Evolutionary conservation across 1,140 invertebrate genomes (phyloP), one percentile per base, ranked within the genome.

Genomic region (Octopus bimaculoides): DNA sequence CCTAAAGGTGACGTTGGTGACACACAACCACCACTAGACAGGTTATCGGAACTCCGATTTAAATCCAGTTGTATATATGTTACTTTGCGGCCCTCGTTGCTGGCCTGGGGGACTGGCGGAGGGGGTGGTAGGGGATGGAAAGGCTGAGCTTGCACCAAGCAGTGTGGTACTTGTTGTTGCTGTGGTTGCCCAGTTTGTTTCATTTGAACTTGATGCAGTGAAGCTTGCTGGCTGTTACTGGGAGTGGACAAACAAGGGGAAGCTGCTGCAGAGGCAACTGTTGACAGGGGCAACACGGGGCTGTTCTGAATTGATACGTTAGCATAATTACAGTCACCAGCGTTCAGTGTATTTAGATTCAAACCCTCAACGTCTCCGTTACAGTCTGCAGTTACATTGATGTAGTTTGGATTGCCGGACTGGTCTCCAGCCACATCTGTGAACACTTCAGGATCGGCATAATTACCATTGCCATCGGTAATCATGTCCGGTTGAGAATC

Each of bases 61-160:
- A 95, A 91, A 87, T 96, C 95, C 76, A 96, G 89, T 77, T 94
- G 90, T 9, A 94, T 94, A 89, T 96, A 95, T 88, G 95, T 95
- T 2, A 95, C 92, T 90, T 87, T 83, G 41, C 84, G 53, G 69
- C 77, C 55, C 79, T 54, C 76, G 20, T 77, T 80, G 74, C 66
- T 77, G 10, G 10, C 54, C 14, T 75, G 74, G 77, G 61, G 71
- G 20, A 56, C 66, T 77, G 81, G 83, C 78, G 77, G 76, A 69
- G 75, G 92, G 66, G 54, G 92, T 91, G 79, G 93, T 92, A 79
- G 91, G 92, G 0, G 92, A 78, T 52, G 54, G 56, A 52, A 54
- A 20, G 69, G 10, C 79, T 77, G 53, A 76, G 56, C 54, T 80
- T 54, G 52, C 78, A 77, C 76, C 54, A 61, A 73, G 73, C 75